Percentiles rank a stretch among this genome's conserved stretches.
Evolutionary conservation across 2,888 invertebrate species (phyloP).

Genomic region (Ophion slaviceki): DNA sequence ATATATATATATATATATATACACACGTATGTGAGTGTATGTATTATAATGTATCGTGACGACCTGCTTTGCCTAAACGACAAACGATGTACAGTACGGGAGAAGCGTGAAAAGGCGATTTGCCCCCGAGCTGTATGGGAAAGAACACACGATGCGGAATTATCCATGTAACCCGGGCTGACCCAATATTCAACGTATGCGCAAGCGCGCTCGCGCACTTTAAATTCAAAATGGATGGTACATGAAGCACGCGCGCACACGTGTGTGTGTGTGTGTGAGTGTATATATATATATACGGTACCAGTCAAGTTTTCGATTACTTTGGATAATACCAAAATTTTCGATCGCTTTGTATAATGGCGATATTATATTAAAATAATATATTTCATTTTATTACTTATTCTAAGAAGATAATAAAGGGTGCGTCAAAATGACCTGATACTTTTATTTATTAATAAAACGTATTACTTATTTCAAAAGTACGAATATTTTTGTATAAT

Average conservation of each 20-base stretch:
- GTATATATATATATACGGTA: too few relatives aligned
- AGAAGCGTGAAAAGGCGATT: constrained; percentile 52
- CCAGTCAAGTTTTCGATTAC: too few relatives aligned
- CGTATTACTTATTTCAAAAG: too few relatives aligned
- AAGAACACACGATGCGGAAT: constrained; percentile 42
- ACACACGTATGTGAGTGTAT: not conserved
- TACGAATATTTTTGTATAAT: too few relatives aligned
- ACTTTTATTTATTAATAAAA: too few relatives aligned
- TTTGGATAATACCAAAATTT: too few relatives aligned
- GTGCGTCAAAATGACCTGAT: too few relatives aligned
- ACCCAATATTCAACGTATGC: constrained; percentile 32
- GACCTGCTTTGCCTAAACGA: constrained; percentile 57
- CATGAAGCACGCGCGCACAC: not conserved
- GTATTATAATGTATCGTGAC: constrained; percentile 56
- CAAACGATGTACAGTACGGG: constrained; percentile 21
- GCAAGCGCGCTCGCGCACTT: not conserved
- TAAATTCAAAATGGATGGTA: constrained; percentile 20
- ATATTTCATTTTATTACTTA: too few relatives aligned
- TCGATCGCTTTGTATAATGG: too few relatives aligned
- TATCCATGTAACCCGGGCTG: constrained; percentile 45
- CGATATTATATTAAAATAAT: too few relatives aligned
- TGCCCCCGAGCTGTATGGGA: constrained; percentile 36
- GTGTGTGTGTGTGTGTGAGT: too few relatives aligned
- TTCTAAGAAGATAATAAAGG: too few relatives aligned
- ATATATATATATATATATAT: constrained; percentile 8